Conservation (phyloP, 2,113 vertebrate species). For the Tetraodon nigroviridis region DNA sequence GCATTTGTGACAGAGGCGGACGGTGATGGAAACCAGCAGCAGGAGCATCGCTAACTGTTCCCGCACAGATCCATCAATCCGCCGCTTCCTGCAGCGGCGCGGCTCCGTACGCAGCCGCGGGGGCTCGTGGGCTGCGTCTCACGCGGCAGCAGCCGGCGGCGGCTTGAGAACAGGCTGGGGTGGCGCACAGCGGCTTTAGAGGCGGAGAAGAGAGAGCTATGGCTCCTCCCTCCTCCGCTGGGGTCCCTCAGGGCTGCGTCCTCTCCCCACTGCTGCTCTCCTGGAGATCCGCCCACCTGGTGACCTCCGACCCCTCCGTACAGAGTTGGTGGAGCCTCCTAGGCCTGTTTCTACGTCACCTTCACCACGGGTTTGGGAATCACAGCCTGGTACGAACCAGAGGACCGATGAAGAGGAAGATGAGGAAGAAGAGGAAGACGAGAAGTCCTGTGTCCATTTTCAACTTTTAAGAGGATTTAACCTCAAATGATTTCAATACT, state of each 20-base stretch:
- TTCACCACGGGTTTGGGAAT: too few species aligned
- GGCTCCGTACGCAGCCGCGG: slow-evolving; percentile 39
- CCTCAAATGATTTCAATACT: slow-evolving; percentile 9
- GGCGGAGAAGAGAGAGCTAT: too few species aligned
- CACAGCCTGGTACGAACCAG: too few species aligned
- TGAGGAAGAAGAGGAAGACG: too few species aligned
- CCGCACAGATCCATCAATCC: slow-evolving; percentile 42
- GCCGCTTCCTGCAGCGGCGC: slow-evolving; percentile 33
- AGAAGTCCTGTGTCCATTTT: neutral
- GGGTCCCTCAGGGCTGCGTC: too few species aligned
- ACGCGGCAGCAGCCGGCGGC: slow-evolving; percentile 29
- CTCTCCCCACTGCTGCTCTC: too few species aligned
- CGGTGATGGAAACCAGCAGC: slow-evolving; percentile 48
- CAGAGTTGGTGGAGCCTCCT: too few species aligned
- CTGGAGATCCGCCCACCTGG: too few species aligned
- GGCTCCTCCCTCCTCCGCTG: too few species aligned
- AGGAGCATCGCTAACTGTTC: slow-evolving; percentile 39
- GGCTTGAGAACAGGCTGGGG: slow-evolving; percentile 31
- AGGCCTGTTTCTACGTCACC: too few species aligned
- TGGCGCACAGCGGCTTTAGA: slow-evolving; percentile 15
- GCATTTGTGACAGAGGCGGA: slow-evolving; percentile 20
- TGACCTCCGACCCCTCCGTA: too few species aligned
- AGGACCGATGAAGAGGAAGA: too few species aligned
- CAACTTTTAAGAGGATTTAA: slow-evolving; percentile 40
- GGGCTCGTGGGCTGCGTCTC: slow-evolving; percentile 40